Evolutionary conservation across 2,113 vertebrate genomes (phyloP).

Genomic region (Hemibagrus wyckioides): DNA sequence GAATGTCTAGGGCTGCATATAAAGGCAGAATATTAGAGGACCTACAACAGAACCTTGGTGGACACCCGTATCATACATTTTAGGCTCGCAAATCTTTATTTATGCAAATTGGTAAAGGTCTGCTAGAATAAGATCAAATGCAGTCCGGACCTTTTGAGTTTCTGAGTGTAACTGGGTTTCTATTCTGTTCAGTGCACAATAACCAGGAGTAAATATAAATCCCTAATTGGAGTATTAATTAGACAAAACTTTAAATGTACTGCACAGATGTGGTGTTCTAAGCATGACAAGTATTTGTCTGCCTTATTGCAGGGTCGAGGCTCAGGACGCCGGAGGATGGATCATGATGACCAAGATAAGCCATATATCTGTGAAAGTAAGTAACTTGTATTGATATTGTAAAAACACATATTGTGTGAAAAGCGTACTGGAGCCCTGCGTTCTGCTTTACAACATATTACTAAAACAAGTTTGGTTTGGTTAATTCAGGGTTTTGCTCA

Average conservation of each 20-base stretch:
- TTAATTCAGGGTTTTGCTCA: conserved; percentile 3
- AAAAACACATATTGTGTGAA: neutral
- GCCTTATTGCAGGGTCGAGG: conserved; percentile 81
- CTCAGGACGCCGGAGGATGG: conserved; percentile 86
- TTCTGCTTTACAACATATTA: neutral
- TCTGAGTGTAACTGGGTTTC: neutral
- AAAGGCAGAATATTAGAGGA: neutral
- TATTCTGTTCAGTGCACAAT: neutral
- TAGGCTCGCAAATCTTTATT: neutral
- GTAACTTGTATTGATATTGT: conserved; percentile 54
- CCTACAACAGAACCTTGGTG: neutral
- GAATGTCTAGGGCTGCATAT: neutral
- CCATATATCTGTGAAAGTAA: conserved; percentile 99
- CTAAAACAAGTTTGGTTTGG: neutral
- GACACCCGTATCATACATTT: neutral
- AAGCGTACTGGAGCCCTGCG: neutral
- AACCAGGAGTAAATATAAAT: neutral
- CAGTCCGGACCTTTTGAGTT: neutral
- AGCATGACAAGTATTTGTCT: neutral
- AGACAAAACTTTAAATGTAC: neutral
- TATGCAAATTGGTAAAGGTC: neutral
- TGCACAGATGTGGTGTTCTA: neutral
- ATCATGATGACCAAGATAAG: conserved; percentile 93
- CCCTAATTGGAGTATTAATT: neutral
- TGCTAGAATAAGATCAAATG: neutral